Evolutionary conservation across 2,888 invertebrate species (phyloP), one percentile per base, ranked within the genome.

Genomic region (Quadriops clusia): DNA sequence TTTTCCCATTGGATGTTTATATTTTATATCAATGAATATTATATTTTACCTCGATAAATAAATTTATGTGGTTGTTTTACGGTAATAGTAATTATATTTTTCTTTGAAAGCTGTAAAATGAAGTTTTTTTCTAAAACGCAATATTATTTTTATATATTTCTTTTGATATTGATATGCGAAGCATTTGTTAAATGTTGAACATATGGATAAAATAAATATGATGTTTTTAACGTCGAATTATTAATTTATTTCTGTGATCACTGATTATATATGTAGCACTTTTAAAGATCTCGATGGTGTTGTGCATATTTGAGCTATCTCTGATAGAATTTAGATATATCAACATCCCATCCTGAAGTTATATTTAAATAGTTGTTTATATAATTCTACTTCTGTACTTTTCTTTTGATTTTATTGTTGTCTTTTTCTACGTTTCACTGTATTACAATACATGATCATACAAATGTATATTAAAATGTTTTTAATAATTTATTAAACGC

Each of bases 401-500:
- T 34, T 34, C 28, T 28, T 32, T 29, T 24, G 25, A 32, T 45
- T 39, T 42, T 44, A 37, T 30, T 39, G 42, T 46, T 49, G 45
- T 48, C 39, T 43, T 41, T 42, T 43, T 43, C 39, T 43, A 41
- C 34, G 40, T 42, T 43, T 44, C 44, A 40, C 43, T 42, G 42
- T 38, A 42, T 36, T 30, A 30, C 20, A 30, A 29, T 30, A 30
- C 34, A 34, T 34, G 29, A 29, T 34, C 34, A 34, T 25, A 34
- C 38, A 43, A 42, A 36, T 45, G 43, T 49, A 50, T 46, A 49
- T 50, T 50, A 42, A 38, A 44, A 46, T 43, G 43, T 49, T 47
- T 50, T 49, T 47, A 49, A 47, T 51, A 48, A 51, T 51, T 51
- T 51, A 51, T 51, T 50, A 41, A 41, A 33, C 29, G 31, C 31